Percentiles rank a stretch among this genome's conserved stretches.
phyloP scores from a whole-genome alignment of 2,113 vertebrate genomes.

The Mustela lutreola region DNA sequence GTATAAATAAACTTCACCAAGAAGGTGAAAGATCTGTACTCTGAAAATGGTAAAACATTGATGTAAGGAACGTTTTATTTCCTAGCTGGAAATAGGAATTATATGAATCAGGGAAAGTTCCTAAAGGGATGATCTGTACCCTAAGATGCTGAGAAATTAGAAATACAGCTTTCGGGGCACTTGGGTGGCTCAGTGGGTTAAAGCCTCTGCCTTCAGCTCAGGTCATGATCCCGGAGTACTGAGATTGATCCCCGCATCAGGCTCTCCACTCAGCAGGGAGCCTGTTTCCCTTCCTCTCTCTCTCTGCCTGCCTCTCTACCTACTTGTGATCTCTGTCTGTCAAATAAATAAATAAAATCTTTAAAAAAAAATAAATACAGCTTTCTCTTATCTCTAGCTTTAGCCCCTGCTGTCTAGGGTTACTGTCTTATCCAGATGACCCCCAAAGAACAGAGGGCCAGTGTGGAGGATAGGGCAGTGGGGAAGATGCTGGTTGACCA shows the following conservation, averaged over 20 bases:
- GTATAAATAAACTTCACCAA: not conserved
- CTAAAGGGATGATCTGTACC: not conserved
- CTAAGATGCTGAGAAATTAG: not conserved
- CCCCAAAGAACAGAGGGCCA: not conserved
- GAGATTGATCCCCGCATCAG: too few species aligned
- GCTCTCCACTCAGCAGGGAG: too few species aligned
- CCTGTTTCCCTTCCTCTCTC: too few species aligned
- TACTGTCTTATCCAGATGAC: not conserved
- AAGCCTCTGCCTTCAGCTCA: too few species aligned
- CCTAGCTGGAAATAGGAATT: not conserved
- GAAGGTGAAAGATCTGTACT: not conserved
- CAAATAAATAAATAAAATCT: too few species aligned
- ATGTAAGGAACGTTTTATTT: not conserved
- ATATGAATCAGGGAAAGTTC: not conserved
- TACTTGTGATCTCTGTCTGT: too few species aligned
- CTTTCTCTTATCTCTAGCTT: not conserved
- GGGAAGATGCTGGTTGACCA: not conserved
- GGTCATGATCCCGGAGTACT: too few species aligned
- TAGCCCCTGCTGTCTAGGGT: not conserved
- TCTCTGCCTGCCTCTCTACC: too few species aligned
- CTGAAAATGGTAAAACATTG: not conserved
- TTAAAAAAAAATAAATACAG: too few species aligned
- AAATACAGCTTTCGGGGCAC: not conserved
- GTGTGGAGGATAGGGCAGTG: not conserved
- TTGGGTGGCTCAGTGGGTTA: too few species aligned